Conservation (phyloP, 2,888 invertebrate genomes). For the Andrena bucephala region DNA sequence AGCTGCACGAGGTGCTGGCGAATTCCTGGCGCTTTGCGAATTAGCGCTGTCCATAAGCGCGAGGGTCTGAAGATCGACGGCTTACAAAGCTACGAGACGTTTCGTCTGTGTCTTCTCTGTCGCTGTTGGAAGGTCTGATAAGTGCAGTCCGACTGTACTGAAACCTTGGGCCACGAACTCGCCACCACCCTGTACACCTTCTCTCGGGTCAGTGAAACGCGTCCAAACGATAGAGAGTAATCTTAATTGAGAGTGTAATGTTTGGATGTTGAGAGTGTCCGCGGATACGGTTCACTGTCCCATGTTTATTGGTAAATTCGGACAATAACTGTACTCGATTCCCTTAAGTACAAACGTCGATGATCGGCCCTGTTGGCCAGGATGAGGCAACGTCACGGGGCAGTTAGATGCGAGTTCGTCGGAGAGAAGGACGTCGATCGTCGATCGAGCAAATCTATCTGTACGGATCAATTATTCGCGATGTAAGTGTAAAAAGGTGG, state of each 20-base stretch:
- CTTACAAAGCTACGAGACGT: too few relatives aligned
- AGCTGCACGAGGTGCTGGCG: neutral
- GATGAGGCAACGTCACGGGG: slow-evolving; percentile 5
- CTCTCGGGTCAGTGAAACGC: slow-evolving; percentile 15
- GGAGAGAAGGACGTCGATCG: neutral
- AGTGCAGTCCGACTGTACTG: too few relatives aligned
- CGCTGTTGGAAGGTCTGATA: too few relatives aligned
- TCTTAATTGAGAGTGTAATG: neutral
- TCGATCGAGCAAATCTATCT: slow-evolving; percentile 28
- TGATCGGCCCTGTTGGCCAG: neutral
- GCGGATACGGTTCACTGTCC: slow-evolving; percentile 6
- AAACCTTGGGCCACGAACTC: neutral
- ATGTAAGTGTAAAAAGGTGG: slow-evolving; percentile 58
- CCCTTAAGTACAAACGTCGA: slow-evolving; percentile 40
- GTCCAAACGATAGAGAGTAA: neutral
- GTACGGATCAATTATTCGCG: slow-evolving; percentile 66
- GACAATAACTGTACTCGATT: slow-evolving; percentile 42
- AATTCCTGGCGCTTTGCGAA: neutral
- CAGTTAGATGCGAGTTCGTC: neutral
- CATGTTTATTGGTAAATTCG: slow-evolving; percentile 12
- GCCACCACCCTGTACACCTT: slow-evolving; percentile 2
- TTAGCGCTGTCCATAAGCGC: too few relatives aligned
- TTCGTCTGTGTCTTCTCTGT: too few relatives aligned
- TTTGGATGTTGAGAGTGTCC: neutral
- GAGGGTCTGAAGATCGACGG: too few relatives aligned